These are phyloP conservation scores for Drosophila nasuta DNA, from an alignment of 1,140 invertebrate species.

Conservation along the genomic window DNA sequence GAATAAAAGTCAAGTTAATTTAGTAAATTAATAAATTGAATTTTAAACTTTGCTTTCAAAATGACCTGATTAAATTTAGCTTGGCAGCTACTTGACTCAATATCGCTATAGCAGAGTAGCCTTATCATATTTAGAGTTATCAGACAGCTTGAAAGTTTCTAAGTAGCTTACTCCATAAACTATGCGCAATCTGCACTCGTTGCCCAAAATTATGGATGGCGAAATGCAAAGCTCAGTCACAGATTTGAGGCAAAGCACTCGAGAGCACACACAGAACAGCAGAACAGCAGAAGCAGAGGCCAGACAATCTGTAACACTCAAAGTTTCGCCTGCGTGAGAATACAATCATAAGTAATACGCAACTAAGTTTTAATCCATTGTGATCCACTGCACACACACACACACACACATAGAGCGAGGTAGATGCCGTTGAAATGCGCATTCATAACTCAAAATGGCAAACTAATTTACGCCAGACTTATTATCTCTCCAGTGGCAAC, in stretches of 20 bases:
- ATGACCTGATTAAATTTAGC: too few relatives aligned
- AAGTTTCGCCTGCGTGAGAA: constrained; percentile 29
- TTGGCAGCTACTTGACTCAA: too few relatives aligned
- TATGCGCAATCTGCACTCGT: constrained; percentile 11
- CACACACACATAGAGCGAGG: not conserved
- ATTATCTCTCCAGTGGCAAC: constrained; percentile 76
- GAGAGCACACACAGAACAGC: not conserved
- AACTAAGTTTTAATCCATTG: constrained; percentile 62
- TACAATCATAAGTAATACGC: constrained; percentile 49
- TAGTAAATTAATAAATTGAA: too few relatives aligned
- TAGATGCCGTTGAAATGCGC: constrained; percentile 65
- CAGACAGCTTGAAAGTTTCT: not conserved
- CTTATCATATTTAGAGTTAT: constrained; percentile 4
- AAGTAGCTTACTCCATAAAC: constrained; percentile 27
- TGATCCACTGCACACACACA: constrained; percentile 48
- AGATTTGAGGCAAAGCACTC: constrained; percentile 17
- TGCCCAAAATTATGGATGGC: constrained; percentile 1
- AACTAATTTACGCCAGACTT: constrained; percentile 82
- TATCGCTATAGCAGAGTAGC: not conserved
- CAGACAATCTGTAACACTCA: constrained; percentile 22
- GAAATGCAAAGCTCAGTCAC: constrained; percentile 24
- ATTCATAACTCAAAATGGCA: constrained; percentile 83
- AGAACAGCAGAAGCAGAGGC: not conserved
- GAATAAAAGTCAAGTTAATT: too few relatives aligned
- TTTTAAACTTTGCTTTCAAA: too few relatives aligned